Conservation (phyloP, 2,888 invertebrate genomes). For the Caenorhabditis sp. region DNA sequence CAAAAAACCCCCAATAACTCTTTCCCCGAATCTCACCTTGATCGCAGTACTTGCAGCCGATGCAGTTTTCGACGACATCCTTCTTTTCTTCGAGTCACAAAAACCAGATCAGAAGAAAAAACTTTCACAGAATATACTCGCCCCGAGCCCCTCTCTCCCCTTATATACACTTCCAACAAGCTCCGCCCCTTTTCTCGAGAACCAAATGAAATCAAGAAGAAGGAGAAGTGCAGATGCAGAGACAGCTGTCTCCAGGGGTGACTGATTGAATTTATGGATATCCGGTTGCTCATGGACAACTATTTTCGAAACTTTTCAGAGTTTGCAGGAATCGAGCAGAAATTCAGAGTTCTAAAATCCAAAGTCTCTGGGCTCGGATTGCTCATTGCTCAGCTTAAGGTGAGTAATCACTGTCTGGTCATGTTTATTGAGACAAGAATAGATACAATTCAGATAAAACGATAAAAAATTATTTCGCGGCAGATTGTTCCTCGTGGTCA, state of each 20-base stretch:
- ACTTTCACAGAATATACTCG: slow-evolving; percentile 6
- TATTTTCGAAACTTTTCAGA: slow-evolving; percentile 24
- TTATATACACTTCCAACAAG: slow-evolving; percentile 7
- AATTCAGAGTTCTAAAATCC: background rate
- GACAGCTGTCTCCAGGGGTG: slow-evolving; percentile 40
- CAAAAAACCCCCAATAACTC: background rate
- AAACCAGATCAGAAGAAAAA: background rate
- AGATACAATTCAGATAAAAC: background rate
- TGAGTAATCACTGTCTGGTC: background rate
- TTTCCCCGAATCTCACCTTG: slow-evolving; percentile 44
- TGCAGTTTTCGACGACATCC: slow-evolving; percentile 20
- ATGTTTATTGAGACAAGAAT: too few species aligned
- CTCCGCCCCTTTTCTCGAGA: slow-evolving; percentile 20
- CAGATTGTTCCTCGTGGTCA: slow-evolving; percentile 46
- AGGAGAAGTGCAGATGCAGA: slow-evolving; percentile 44
- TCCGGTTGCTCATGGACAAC: slow-evolving; percentile 1
- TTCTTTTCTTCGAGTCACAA: background rate
- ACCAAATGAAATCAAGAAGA: slow-evolving; percentile 8
- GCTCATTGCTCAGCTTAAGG: background rate
- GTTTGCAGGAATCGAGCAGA: slow-evolving; percentile 23
- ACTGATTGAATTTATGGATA: slow-evolving; percentile 21
- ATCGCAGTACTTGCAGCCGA: background rate
- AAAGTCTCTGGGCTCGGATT: too few species aligned
- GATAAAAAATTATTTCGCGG: slow-evolving; percentile 3
- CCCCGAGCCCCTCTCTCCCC: background rate